Base-by-base conservation (phyloP, 2,888 invertebrate genomes). In the Melanargia galathea region DNA sequence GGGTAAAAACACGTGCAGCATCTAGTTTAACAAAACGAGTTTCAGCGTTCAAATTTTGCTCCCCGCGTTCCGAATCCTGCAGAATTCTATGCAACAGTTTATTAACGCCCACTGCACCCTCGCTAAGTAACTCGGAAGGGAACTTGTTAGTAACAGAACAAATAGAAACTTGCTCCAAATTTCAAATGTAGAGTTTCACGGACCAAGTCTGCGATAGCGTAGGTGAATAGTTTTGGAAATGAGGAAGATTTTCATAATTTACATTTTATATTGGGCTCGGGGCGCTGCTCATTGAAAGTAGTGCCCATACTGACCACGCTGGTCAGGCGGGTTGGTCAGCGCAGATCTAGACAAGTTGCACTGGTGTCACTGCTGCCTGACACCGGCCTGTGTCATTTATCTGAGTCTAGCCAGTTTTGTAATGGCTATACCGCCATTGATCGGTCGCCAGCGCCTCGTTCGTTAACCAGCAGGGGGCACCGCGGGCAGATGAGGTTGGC, bases 31-130 rank as follows among this genome's bases (percentile, higher is more conserved):
- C 33, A 16, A 51, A 33, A 30, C 30, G 11, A 51, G 30, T 18
- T 33, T 30, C 30, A 10, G 10, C 40, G 22, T 22, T n/a, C 40
- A 38, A 40, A 55, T 24, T 55, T 43, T 10, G 8, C 38, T 24
- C 16, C 43, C 45, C 57, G 0, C 26, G 20, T 45, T 30, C 20
- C 13, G 45, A 26, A 20, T 33, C 46, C 56, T 13, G 57, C 13
- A 7, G 45, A 57, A 16, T 57, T 57, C 45, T 46, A 30, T 57
- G n/a, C 18, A 57, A 20, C 43, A 43, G 45, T 46, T 57, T 57
- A 20, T 45, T 57, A 57, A 57, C 57, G 57, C 45, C 43, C 30
- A 13, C 20, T 30, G 30, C 20, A 33, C 20, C 43, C 43, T 18
- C 45, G 57, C 45, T 46, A 30, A 43, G 16, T 26, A 30, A 46